Percentiles rank a stretch among this genome's conserved stretches.
Evolutionary conservation across 2,113 vertebrate species (phyloP).

Genomic region (Melanostigma gelatinosum): DNA sequence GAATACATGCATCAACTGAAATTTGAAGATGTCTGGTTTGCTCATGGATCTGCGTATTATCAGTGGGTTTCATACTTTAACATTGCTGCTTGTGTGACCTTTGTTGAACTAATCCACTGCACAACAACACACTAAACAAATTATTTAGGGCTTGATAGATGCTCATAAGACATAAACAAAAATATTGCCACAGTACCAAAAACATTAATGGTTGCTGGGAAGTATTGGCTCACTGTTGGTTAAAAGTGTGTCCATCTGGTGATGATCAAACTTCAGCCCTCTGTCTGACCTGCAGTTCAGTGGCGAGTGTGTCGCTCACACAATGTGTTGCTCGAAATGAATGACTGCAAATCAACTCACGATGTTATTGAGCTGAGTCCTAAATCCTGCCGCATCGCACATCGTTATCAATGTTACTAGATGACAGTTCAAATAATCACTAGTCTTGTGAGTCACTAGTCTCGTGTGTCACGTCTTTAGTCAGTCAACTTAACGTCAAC

Average conservation of each 20-base stretch:
- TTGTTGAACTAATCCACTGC: background rate
- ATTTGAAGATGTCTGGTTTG: background rate
- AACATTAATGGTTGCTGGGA: background rate
- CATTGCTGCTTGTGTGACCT: background rate
- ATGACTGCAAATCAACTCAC: background rate
- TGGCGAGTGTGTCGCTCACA: background rate
- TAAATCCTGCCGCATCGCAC: background rate
- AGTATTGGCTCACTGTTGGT: background rate
- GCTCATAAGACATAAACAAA: background rate
- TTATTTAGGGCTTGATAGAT: background rate
- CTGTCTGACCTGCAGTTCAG: background rate
- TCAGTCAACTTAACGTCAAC: too few relatives aligned
- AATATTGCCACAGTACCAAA: background rate
- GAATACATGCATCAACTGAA: background rate
- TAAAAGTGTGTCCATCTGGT: background rate
- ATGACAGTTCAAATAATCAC: background rate
- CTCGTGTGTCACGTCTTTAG: too few relatives aligned
- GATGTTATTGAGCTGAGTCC: background rate
- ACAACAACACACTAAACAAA: background rate
- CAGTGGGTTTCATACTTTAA: background rate
- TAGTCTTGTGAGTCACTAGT: too few relatives aligned
- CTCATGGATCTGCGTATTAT: background rate
- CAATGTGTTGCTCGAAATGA: background rate
- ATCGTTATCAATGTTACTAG: background rate
- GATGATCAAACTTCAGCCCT: background rate